Evolutionary conservation across 35 echinoderm and acorn worm species (phyloP).

Genomic region (Chiridota heheva): DNA sequence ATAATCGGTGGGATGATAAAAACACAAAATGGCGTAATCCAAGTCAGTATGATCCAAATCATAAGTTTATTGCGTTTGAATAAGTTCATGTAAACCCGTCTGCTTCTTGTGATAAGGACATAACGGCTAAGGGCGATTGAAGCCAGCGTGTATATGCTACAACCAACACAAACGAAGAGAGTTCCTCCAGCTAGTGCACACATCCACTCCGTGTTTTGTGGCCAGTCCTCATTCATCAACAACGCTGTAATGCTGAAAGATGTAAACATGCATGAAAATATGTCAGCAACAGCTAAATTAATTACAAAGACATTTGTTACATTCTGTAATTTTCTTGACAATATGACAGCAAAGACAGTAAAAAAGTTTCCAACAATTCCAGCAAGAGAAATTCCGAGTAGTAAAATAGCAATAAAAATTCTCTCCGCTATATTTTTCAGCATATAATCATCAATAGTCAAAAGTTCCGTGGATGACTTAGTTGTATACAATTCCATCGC

Average conservation of each 20-base stretch:
- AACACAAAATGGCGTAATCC: conserved; percentile 53
- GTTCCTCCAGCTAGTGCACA: conserved; percentile 35
- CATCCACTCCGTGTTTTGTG: background rate
- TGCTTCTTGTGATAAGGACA: conserved; percentile 54
- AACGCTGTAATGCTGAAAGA: conserved; percentile 56
- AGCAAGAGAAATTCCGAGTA: conserved; percentile 30
- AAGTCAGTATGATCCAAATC: conserved; percentile 34
- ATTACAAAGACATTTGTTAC: conserved; percentile 84
- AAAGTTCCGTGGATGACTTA: no score
- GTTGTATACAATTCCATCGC: no score
- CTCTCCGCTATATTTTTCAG: no score
- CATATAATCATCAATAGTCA: no score
- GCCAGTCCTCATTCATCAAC: conserved; percentile 19
- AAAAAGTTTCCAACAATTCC: conserved; percentile 72
- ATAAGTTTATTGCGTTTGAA: conserved; percentile 33
- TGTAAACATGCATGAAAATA: conserved; percentile 43
- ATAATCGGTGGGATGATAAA: conserved; percentile 40
- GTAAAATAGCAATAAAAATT: conserved; percentile 45
- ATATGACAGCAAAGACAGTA: conserved; percentile 61
- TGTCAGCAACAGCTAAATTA: conserved; percentile 72
- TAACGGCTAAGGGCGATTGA: conserved; percentile 65
- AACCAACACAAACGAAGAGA: conserved; percentile 49
- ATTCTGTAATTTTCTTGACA: conserved; percentile 49
- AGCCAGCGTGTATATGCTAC: conserved; percentile 57
- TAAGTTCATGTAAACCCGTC: conserved; percentile 65